These are phyloP conservation scores for Serranus cabrilla DNA, from an alignment of 2,797 vertebrate genomes.

Conservation along the genomic window DNA sequence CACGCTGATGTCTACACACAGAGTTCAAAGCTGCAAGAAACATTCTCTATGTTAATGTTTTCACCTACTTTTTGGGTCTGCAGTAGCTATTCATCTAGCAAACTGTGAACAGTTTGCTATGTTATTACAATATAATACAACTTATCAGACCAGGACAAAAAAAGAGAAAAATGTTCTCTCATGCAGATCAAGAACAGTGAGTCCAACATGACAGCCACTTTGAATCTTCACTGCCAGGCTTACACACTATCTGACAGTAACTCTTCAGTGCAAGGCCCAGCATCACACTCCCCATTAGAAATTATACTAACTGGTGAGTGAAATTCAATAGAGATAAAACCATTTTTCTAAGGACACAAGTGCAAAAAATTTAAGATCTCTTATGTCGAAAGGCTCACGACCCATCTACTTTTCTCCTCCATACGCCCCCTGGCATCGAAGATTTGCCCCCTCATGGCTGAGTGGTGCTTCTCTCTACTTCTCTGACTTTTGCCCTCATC, in stretches of 20 bases:
- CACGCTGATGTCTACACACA: neutral
- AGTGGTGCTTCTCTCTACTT: neutral
- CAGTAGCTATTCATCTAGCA: neutral
- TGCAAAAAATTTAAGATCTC: neutral
- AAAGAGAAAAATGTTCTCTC: neutral
- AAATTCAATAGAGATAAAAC: neutral
- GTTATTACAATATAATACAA: neutral
- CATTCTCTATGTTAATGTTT: slow-evolving; percentile 9
- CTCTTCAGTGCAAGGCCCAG: neutral
- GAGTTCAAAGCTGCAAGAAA: neutral
- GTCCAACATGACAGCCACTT: neutral
- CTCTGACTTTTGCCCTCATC: neutral
- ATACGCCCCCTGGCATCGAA: neutral
- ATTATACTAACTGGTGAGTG: neutral
- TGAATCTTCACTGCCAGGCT: neutral
- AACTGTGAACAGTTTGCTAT: neutral
- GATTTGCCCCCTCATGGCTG: neutral
- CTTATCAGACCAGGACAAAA: neutral
- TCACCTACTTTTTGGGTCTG: neutral
- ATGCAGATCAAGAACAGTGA: neutral
- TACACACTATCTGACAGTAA: neutral
- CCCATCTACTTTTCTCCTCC: neutral
- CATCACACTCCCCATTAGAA: neutral
- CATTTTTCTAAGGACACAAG: neutral
- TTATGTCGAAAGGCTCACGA: neutral